These are phyloP conservation scores for Caenorhabditis sp. DNA, from an alignment of 2,888 invertebrate species.

Conservation along the genomic window DNA sequence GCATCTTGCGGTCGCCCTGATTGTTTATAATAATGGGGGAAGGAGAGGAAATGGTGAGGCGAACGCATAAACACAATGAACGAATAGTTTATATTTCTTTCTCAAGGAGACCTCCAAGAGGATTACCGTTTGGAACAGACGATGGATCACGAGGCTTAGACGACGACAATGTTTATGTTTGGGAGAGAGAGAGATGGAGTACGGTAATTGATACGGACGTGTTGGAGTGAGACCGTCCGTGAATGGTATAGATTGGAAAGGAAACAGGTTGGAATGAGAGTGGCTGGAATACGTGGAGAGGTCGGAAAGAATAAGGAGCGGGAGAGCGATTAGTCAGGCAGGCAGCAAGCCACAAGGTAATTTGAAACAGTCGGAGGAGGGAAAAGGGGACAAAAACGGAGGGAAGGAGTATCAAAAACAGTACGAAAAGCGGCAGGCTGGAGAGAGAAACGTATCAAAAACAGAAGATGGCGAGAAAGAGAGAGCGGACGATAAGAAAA, in stretches of 20 bases:
- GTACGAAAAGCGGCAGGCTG: slow-evolving; percentile 6
- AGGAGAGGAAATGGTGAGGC: not conserved
- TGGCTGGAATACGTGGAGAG: slow-evolving; percentile 7
- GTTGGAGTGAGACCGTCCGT: slow-evolving; percentile 4
- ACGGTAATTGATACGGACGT: slow-evolving; percentile 42
- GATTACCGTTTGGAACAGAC: slow-evolving; percentile 28
- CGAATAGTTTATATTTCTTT: slow-evolving; percentile 35
- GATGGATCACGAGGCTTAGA: not conserved
- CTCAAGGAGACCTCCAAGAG: slow-evolving; percentile 18
- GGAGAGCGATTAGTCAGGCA: slow-evolving; percentile 32
- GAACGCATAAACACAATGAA: slow-evolving; percentile 40
- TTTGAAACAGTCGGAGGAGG: not conserved
- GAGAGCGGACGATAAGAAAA: slow-evolving; percentile 9
- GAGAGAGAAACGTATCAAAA: slow-evolving; percentile 14
- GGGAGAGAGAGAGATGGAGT: not conserved
- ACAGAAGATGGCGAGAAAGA: slow-evolving; percentile 10
- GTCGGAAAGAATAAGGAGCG: slow-evolving; percentile 36
- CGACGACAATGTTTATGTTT: slow-evolving; percentile 18
- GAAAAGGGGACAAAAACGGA: not conserved
- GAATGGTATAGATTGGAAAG: slow-evolving; percentile 15
- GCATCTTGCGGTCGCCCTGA: slow-evolving; percentile 37
- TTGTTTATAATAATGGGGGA: slow-evolving; percentile 45
- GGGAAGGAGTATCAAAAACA: too few relatives aligned
- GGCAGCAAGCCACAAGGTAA: not conserved
- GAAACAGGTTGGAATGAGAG: slow-evolving; percentile 25